Percentiles rank a stretch among this genome's conserved stretches.
These are phyloP conservation scores for Ursus arctos DNA, from an alignment of 2,113 vertebrate genomes.

Conservation along the genomic window DNA sequence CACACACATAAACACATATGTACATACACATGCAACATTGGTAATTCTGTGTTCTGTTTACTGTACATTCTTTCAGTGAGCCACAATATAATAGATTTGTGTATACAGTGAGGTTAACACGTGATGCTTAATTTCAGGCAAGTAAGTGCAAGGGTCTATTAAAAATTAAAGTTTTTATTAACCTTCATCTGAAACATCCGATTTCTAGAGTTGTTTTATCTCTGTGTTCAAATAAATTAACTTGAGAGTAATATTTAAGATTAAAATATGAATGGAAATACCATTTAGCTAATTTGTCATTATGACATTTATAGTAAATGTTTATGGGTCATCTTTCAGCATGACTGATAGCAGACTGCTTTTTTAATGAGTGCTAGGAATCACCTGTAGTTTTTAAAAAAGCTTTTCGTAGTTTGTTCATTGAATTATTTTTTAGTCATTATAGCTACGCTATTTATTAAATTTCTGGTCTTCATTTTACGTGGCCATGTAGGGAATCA, in stretches of 20 bases:
- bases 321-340: constrained; percentile 23
- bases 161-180: constrained; percentile 29
- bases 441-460: background rate
- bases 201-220: constrained; percentile 41
- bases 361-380: constrained; percentile 34
- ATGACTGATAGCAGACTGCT: background rate
- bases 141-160: constrained; percentile 25
- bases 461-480: constrained; percentile 19
- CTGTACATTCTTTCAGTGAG: constrained; percentile 11
- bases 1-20: background rate
- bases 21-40: background rate
- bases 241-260: constrained; percentile 38
- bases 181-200: constrained; percentile 4
- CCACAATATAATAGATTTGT: background rate
- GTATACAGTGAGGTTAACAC: background rate
- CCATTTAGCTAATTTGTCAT: background rate
- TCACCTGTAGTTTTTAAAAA: background rate
- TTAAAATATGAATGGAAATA: constrained; percentile 60
- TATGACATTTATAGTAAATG: constrained; percentile 18
- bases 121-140: constrained; percentile 43
- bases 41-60: constrained; percentile 25
- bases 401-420: background rate
- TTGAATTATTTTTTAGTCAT: constrained; percentile 44
- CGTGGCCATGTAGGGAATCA: background rate
- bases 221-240: constrained; percentile 41